Base-by-base conservation (phyloP, 1,140 invertebrate species). In the Popillia japonica region DNA sequence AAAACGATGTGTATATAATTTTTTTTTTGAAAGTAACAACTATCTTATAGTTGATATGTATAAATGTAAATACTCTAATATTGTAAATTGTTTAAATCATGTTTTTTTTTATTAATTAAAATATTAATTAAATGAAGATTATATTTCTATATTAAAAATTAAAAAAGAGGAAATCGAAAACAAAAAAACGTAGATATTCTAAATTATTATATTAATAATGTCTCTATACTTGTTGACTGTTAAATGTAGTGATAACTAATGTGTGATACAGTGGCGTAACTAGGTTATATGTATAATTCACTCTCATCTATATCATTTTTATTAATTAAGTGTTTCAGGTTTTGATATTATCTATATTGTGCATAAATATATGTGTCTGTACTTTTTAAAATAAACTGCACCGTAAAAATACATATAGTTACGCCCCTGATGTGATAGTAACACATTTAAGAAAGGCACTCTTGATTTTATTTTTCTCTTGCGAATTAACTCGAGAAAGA, bases 1-100 rank as follows among this genome's bases (percentile, higher is more conserved):
- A 22, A 27, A 64, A 64, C 20, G 22, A 72, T 82, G 80, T 82
- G 79, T 79, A 80, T 82, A 80, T 73, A 78, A 77, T 72, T 23
- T 77, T 78, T 61, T 61, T 64, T 64, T 73, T 76, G 48, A 78
- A 78, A 78, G 74, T 78, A 77, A 76, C 72, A 77, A 79, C 72
- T 73, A 73, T 78, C 9, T 73, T 74, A 77, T 77, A 78, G 78
- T 64, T 72, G 61, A 72, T 34, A 78, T 77, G 75, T 83, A 82
- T 81, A 83, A 78, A 80, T 83, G 82, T 83, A 83, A 82, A 83
- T 83, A 83, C 78, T 82, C 79, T 81, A 72, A 78, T 42, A 9
- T 75, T 82, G 79, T 81, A 80, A 80, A 80, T 76, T 80, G 68
- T 77, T 81, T 81, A 78, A 78, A 64, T 42, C 68, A 44, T 73